Percentiles rank a stretch among this genome's conserved stretches.
These are phyloP conservation scores for Aleiodes sp. DNA, from an alignment of 1,140 invertebrate species.

Conservation along the genomic window DNA sequence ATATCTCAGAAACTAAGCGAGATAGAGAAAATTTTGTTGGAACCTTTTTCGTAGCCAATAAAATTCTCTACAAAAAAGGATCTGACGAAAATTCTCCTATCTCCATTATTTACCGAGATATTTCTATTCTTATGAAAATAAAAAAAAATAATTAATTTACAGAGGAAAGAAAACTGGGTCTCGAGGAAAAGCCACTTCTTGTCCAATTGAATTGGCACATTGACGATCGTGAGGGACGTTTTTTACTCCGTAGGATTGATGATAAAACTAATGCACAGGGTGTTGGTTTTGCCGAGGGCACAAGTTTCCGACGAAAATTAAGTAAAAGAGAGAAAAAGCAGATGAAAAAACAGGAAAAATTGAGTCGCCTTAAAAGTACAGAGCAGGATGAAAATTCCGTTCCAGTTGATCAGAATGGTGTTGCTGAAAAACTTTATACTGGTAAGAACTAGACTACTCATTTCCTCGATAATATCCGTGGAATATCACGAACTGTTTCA, in stretches of 20 bases:
- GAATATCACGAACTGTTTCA: not conserved
- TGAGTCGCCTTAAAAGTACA: conserved; percentile 80
- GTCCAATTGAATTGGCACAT: conserved; percentile 99
- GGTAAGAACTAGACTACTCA: conserved; percentile 69
- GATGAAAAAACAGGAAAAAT: conserved; percentile 96
- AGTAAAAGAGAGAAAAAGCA: conserved; percentile 99
- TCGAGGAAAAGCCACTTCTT: conserved; percentile 92
- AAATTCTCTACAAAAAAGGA: too few relatives aligned
- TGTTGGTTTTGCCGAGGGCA: conserved; percentile 71
- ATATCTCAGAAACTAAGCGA: too few relatives aligned
- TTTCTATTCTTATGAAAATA: not conserved
- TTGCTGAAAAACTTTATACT: conserved; percentile 92
- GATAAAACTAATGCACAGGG: conserved; percentile 75
- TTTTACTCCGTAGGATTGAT: conserved; percentile 90
- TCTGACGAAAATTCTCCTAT: too few relatives aligned
- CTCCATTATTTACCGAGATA: too few relatives aligned
- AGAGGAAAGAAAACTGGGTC: conserved; percentile 90
- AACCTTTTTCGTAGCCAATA: too few relatives aligned
- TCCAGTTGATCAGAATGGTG: conserved; percentile 84
- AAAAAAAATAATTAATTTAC: conserved; percentile 27
- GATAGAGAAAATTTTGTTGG: too few relatives aligned
- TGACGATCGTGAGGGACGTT: conserved; percentile 96
- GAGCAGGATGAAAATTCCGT: conserved; percentile 73
- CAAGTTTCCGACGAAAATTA: conserved; percentile 87
- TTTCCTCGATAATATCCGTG: not conserved